A percentile compares a stretch with the other conserved stretches of the same genome.
phyloP scores from a whole-genome alignment of 2,888 invertebrate genomes.

The Griposia aprilina region DNA sequence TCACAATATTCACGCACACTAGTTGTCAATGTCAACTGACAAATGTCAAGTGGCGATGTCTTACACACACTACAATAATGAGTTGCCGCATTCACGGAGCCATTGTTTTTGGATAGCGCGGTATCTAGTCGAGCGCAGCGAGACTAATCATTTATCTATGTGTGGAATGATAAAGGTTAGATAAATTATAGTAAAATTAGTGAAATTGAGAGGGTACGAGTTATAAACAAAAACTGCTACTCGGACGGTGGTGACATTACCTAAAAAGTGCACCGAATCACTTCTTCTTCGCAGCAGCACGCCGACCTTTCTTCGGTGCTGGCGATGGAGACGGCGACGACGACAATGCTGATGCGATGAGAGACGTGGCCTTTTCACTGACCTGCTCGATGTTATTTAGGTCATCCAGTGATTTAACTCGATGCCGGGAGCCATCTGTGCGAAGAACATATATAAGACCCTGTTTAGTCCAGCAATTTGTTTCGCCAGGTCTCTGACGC shows the following conservation, averaged over 20 bases:
- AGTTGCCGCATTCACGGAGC: too few relatives aligned
- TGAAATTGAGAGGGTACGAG: background rate
- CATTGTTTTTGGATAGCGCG: too few relatives aligned
- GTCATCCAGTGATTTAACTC: background rate
- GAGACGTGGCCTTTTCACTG: background rate
- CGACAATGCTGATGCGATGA: background rate
- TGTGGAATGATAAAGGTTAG: too few relatives aligned
- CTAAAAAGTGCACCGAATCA: background rate
- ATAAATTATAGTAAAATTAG: too few relatives aligned
- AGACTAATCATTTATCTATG: too few relatives aligned
- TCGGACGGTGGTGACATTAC: background rate
- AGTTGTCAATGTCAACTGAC: too few relatives aligned
- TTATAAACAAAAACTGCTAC: background rate
- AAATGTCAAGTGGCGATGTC: too few relatives aligned
- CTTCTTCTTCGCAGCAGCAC: background rate
- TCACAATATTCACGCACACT: too few relatives aligned
- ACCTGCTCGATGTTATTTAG: background rate
- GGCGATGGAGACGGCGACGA: background rate
- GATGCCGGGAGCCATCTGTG: background rate
- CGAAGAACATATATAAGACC: background rate
- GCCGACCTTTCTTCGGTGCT: background rate
- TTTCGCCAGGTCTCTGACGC: background rate
- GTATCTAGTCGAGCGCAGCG: too few relatives aligned
- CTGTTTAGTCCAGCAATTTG: background rate
- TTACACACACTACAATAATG: too few relatives aligned